A percentile compares a stretch with the other conserved stretches of the same genome.
phyloP scores from a whole-genome alignment of 2,113 vertebrate genomes.

The Chelonoidis abingdonii region DNA sequence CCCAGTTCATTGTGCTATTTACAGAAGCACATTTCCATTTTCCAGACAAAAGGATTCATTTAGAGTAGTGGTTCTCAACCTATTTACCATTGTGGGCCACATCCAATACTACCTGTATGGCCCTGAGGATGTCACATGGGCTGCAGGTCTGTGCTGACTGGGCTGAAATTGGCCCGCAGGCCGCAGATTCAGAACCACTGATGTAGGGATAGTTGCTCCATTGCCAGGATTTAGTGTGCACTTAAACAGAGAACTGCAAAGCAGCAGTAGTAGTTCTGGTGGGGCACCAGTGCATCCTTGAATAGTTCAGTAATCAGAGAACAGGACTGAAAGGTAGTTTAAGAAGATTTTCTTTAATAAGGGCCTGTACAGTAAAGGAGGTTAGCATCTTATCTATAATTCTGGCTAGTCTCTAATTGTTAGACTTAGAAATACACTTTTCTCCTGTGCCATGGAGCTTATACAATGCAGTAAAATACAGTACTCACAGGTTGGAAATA shows the following conservation, averaged over 20 bases:
- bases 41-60: not conserved
- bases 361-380: not conserved
- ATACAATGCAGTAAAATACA: not conserved
- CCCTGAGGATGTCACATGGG: not conserved
- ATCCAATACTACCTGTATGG: too few species aligned
- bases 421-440: not conserved
- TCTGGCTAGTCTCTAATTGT: not conserved
- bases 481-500: not conserved
- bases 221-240: not conserved
- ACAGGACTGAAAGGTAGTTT: not conserved
- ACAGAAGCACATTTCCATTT: not conserved
- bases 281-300: not conserved
- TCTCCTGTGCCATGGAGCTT: not conserved
- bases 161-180: too few species aligned
- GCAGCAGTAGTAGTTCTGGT: not conserved
- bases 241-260: not conserved
- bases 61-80: not conserved
- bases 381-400: not conserved
- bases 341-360: not conserved
- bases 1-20: fast-evolving
- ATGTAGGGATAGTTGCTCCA: not conserved
- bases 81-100: too few species aligned
- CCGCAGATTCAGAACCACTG: too few species aligned
- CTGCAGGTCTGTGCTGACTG: too few species aligned
- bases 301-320: not conserved